Evolutionary conservation across 2,113 vertebrate genomes (phyloP), one percentile per base, ranked within the genome.

Genomic region (Leucopsar rothschildi): DNA sequence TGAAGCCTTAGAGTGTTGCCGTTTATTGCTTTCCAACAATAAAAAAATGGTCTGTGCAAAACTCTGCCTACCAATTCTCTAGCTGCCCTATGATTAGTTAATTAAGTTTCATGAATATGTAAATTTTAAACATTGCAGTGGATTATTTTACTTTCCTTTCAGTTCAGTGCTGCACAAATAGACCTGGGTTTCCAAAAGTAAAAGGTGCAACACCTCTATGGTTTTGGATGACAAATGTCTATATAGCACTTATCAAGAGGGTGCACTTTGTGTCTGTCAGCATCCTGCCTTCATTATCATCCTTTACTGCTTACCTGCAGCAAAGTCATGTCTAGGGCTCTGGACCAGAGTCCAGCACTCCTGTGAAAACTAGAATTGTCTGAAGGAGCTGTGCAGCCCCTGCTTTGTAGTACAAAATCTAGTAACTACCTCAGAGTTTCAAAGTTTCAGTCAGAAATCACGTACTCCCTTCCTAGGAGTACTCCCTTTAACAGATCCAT

Each of bases 131-230:
- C 21, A 63, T 28, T 56, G 42, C n/a, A 56, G 44, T 56, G 22
- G 24, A n/a, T 89, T 56, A 33, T 94, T 91, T 92, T 42, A 28
- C 37, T 94, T 95, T 84, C 86, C 37, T 94, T 95, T 84, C 86
- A 86, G 57, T 75, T 93, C 83, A 87, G 5, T 52, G 44, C 21
- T 70, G 37, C 59, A 71, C 25, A 93, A 88, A 68, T 33, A 86
- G 71, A 66, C 47, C 55, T 42, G 33, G 27, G 47, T 71, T 86
- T 89, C 80, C 86, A 44, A 81, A 70, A 70, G 44, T 69, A 69
- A 88, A 85, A 92, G 21, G 47, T 37, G 11, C 60, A 80, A 28
- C 15, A 40, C 31, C 35, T 72, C 47, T 64, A 18, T 75, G 31
- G 69, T 65, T 94, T 79, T 28, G 20, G n/a, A 76, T 88, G 40